These are phyloP conservation scores for Rhabdophis nuchalis DNA, from an alignment of 2,797 vertebrate genomes.

Conservation along the genomic window DNA sequence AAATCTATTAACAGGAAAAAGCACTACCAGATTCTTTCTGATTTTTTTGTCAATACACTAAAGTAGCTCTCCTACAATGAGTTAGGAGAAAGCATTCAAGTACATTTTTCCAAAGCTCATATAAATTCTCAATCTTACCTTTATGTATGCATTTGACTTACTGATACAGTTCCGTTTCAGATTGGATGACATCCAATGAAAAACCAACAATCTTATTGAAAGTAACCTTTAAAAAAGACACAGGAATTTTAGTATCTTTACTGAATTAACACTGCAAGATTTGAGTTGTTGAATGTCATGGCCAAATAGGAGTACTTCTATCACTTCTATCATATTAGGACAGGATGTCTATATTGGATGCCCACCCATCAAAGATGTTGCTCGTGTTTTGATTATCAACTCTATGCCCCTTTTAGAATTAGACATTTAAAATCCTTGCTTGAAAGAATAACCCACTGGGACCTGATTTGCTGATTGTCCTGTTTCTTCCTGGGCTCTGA, in stretches of 20 bases:
- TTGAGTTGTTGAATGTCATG: not conserved
- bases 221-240: not conserved
- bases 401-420: not conserved
- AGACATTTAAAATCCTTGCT: not conserved
- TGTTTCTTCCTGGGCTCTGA: not conserved
- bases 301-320: not conserved
- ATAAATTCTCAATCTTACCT: not conserved
- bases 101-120: not conserved
- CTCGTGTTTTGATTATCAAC: not conserved
- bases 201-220: not conserved
- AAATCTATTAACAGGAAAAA: not conserved
- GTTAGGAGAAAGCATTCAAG: not conserved
- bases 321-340: not conserved
- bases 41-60: not conserved
- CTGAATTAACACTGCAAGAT: not conserved
- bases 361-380: not conserved
- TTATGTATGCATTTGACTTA: not conserved
- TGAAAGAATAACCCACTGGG: not conserved
- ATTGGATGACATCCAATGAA: not conserved
- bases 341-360: not conserved
- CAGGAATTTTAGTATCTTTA: not conserved
- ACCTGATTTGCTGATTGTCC: not conserved
- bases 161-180: not conserved
- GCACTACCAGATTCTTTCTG: not conserved
- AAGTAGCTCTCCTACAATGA: not conserved